Evolutionary conservation across 2,797 vertebrate species (phyloP).

Genomic region (Micromesistius poutassou): DNA sequence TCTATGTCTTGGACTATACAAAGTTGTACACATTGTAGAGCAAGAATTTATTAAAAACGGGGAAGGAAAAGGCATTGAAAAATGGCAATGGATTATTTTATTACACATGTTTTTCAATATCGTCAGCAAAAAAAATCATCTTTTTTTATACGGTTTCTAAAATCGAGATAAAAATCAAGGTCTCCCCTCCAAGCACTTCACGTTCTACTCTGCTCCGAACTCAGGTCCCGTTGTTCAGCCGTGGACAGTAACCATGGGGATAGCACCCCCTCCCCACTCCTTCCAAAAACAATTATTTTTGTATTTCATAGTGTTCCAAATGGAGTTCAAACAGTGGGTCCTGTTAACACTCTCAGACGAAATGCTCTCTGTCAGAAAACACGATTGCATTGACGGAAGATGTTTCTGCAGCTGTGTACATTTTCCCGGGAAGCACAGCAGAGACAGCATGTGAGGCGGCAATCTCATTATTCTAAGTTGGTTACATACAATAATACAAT

Average conservation of each 20-base stretch:
- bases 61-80: neutral
- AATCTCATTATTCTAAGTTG: neutral
- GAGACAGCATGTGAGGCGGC: neutral
- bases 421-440: neutral
- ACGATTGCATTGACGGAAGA: neutral
- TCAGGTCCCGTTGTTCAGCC: neutral
- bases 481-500: neutral
- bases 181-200: no score
- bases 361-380: neutral
- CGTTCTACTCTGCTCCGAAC: neutral
- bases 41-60: neutral
- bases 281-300: neutral
- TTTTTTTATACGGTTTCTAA: no score
- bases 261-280: neutral
- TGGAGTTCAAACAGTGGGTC: neutral
- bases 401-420: neutral
- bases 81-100: neutral
- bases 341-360: neutral
- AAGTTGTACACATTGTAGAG: neutral
- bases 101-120: no score
- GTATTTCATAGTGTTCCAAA: neutral
- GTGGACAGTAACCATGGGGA: neutral
- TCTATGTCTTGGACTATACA: neutral
- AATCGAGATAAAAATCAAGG: no score
- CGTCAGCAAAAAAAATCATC: no score